A percentile compares a stretch with the other conserved stretches of the same genome.
Evolutionary conservation across 2,797 vertebrate genomes (phyloP).

Genomic region (Synanceia verrucosa): DNA sequence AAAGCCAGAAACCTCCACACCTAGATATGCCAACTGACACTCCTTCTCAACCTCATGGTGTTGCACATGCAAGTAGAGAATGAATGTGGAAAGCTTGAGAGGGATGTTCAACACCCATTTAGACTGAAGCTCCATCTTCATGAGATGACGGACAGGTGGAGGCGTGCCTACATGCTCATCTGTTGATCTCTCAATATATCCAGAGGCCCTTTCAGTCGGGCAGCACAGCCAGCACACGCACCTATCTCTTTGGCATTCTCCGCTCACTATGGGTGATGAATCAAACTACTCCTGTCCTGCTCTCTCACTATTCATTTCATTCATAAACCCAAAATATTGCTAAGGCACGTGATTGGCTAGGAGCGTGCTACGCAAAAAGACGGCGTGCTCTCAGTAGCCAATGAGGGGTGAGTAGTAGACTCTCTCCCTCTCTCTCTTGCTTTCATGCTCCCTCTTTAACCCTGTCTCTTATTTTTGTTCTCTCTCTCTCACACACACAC

Average conservation of each 20-base stretch:
- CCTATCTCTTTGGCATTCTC: conserved; percentile 27
- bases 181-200: conserved; percentile 1
- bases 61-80: too few species aligned
- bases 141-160: neutral
- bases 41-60: too few species aligned
- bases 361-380: conserved; percentile 63
- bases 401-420: conserved; percentile 66
- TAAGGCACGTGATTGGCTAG: conserved; percentile 62
- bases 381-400: conserved; percentile 58
- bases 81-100: too few species aligned
- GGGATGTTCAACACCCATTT: neutral
- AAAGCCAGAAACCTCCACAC: neutral
- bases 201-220: conserved; percentile 25
- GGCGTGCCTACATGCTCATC: neutral
- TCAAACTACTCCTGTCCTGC: conserved; percentile 66
- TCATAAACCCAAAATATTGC: conserved; percentile 79
- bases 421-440: conserved; percentile 48
- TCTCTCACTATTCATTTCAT: conserved; percentile 72
- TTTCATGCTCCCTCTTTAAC: conserved; percentile 66
- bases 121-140: neutral
- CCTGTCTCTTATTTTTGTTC: conserved; percentile 58
- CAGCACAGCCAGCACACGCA: conserved; percentile 24
- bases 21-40: neutral
- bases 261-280: conserved; percentile 52
- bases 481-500: conserved; percentile 12